Evolutionary conservation across 1,140 invertebrate species (phyloP).

Genomic region (Rhyacophila brunnea): DNA sequence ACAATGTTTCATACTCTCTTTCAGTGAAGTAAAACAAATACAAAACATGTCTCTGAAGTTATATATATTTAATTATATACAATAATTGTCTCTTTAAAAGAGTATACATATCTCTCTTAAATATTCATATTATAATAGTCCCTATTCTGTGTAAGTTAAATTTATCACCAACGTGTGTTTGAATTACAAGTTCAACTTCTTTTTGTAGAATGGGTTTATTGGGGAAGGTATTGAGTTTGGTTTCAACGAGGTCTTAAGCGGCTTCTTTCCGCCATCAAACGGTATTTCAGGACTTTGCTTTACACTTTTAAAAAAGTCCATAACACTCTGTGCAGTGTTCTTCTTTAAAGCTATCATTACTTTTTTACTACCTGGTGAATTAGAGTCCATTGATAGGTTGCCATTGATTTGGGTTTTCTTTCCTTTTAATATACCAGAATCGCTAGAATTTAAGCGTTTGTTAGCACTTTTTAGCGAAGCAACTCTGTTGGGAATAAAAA

Average conservation of each 20-base stretch:
- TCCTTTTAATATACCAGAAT: constrained; percentile 13
- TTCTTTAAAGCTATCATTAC: constrained; percentile 67
- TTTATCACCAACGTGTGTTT: neutral
- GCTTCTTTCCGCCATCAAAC: constrained; percentile 67
- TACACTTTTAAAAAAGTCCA: constrained; percentile 69
- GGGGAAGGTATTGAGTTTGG: constrained; percentile 65
- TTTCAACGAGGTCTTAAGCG: constrained; percentile 68
- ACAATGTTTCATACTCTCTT: no score
- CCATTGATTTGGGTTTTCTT: constrained; percentile 5
- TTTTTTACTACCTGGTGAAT: constrained; percentile 40
- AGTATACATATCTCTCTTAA: no score
- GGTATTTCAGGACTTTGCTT: constrained; percentile 69
- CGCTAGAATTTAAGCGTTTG: constrained; percentile 17
- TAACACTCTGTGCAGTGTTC: constrained; percentile 65
- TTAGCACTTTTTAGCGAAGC: constrained; percentile 20
- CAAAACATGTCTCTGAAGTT: no score
- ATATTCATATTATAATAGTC: no score
- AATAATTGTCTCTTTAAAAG: no score
- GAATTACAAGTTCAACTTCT: constrained; percentile 37
- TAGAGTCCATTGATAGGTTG: constrained; percentile 18
- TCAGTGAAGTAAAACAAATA: no score
- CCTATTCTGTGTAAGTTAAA: no score
- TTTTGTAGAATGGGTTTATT: constrained; percentile 73
- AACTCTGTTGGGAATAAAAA: constrained; percentile 25
- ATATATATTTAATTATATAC: no score